Conservation (phyloP, 2,113 vertebrate species). For the Panthera tigris region DNA sequence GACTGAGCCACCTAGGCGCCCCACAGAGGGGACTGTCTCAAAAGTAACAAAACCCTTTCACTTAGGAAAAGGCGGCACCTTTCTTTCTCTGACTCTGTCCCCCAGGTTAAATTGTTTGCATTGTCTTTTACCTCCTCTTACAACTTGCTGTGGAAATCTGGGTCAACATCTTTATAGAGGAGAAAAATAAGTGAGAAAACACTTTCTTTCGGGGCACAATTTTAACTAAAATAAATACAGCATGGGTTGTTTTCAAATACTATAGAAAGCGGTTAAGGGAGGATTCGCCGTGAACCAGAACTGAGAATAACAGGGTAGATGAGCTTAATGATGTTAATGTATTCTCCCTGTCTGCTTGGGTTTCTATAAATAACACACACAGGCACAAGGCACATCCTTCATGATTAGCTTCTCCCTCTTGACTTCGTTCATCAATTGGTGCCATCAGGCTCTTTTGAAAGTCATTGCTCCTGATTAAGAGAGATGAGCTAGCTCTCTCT, state of each 20-base stretch:
- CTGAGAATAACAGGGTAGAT: constrained; percentile 34
- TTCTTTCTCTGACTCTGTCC: neutral
- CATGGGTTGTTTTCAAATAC: neutral
- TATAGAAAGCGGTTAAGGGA: neutral
- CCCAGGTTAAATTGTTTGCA: neutral
- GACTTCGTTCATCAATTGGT: constrained; percentile 65
- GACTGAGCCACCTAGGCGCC: too few species aligned
- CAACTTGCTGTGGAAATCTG: neutral
- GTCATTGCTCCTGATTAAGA: constrained; percentile 63
- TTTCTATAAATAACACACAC: constrained; percentile 70
- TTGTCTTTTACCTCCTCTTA: neutral
- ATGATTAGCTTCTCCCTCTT: constrained; percentile 68
- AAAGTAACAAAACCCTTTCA: neutral
- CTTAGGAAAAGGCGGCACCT: neutral
- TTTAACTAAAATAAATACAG: constrained; percentile 51
- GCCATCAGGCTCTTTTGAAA: constrained; percentile 54
- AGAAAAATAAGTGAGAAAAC: constrained; percentile 5
- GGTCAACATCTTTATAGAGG: neutral
- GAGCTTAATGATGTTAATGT: constrained; percentile 68
- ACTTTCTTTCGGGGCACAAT: neutral
- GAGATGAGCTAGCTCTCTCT: constrained; percentile 3
- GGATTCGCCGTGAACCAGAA: constrained; percentile 47
- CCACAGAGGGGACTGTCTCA: neutral
- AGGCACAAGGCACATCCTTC: constrained; percentile 54
- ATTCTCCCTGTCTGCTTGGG: constrained; percentile 58